Evolutionary conservation across 2,797 vertebrate genomes (phyloP), one percentile per base, ranked within the genome.

Genomic region (Ptychobarbus kaznakovi): DNA sequence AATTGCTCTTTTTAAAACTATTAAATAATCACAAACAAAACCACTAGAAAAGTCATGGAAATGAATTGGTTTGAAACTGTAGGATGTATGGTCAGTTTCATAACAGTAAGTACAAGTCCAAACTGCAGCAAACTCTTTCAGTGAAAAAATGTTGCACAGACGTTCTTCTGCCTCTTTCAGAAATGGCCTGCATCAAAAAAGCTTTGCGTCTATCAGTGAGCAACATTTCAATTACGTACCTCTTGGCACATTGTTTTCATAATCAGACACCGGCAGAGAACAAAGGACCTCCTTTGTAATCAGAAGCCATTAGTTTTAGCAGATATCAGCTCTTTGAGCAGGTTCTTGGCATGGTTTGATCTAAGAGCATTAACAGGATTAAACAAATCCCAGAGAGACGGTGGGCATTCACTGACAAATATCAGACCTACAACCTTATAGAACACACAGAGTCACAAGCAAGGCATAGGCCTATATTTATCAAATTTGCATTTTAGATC

Each of bases 291-390:
- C 4, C 13, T 77, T 82, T 81, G 84, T 86, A 28, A 13, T 70
- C 56, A 70, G 49, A 75, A 86, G 61, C 49, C 80, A 80, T 87
- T 66, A 56, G 38, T 15, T 73, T 77, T 56, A 42, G 28, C 32
- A 73, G 56, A 79, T 69, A 77, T 75, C 87, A 88, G 58, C 84
- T 82, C 68, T 82, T 69, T 86, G 80, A 38, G 80, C 58, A 80
- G 68, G 49, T 66, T 83, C 83, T 63, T 80, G 81, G 80, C 51
- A 80, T 42, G 11, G 28, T 44, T 75, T 74, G 58, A 65, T 74
- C 46, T 56, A 49, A 70, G 38, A 28, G 61, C 80, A 83, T 82
- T 80, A 88, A 61, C 76, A 75, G 40, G 38, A 86, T 80, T 80
- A 80, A 16, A 56, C 16, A 69, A 83, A 66, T 49, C 63, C n/a